Conservation (phyloP, 2,797 vertebrate species). For the Pseudochromis fuscus region DNA sequence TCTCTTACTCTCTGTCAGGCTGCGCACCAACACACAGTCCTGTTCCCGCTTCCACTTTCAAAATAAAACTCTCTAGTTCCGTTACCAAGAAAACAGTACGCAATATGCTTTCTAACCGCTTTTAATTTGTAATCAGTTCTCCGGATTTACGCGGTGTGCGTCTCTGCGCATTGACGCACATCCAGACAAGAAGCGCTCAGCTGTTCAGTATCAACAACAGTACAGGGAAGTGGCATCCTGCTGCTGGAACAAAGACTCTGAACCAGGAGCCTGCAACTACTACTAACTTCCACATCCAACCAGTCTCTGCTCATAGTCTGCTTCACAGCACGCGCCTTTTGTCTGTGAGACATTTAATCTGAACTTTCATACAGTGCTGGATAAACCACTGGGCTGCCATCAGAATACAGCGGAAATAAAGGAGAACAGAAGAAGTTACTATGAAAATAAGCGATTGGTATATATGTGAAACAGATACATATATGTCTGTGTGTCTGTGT, state of each 20-base stretch:
- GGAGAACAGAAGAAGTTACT: not conserved
- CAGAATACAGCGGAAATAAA: not conserved
- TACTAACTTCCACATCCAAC: no score
- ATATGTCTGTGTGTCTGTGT: not conserved
- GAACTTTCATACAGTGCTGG: conserved; percentile 30
- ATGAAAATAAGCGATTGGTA: not conserved
- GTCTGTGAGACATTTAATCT: not conserved
- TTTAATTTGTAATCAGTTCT: conserved; percentile 41
- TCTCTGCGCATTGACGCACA: not conserved
- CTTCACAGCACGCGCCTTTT: not conserved
- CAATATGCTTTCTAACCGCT: no score
- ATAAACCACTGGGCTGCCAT: not conserved
- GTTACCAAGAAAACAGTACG: no score
- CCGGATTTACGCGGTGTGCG: fast-evolving
- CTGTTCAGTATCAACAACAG: conserved; percentile 79
- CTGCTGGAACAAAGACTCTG: conserved; percentile 62
- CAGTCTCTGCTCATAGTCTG: no score
- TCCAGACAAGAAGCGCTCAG: conserved; percentile 67
- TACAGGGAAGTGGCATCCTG: conserved; percentile 1
- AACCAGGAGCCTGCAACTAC: not conserved
- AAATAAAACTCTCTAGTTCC: no score
- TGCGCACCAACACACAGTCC: no score
- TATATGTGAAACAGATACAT: not conserved
- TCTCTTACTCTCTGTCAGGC: no score
- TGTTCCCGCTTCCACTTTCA: no score